Conservation (phyloP, 2,113 vertebrate genomes). For the Stegostoma tigrinum region DNA sequence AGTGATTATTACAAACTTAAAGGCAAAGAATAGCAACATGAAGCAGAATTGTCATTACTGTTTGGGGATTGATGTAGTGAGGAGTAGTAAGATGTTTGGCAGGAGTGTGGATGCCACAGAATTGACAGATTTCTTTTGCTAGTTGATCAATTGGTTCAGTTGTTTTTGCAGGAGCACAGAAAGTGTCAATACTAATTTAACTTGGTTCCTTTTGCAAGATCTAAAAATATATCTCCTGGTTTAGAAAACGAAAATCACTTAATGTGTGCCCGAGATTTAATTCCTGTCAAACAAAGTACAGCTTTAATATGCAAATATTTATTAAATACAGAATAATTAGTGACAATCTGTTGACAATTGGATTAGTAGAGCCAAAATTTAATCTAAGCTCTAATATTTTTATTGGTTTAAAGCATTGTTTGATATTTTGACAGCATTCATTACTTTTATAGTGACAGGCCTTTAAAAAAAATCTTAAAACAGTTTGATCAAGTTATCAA, state of each 20-base stretch:
- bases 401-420: background rate
- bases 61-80: background rate
- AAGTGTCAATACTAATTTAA: too few species aligned
- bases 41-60: background rate
- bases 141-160: background rate
- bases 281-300: constrained; percentile 1
- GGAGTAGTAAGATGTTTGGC: background rate
- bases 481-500: background rate
- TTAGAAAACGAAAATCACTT: background rate
- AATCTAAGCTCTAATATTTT: background rate
- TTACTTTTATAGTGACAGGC: background rate
- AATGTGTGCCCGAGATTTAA: background rate
- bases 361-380: constrained; percentile 5
- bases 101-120: too few species aligned
- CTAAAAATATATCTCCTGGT: background rate
- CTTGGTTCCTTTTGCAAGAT: background rate
- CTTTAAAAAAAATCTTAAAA: background rate
- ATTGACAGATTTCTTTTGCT: background rate
- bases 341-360: constrained; percentile 11
- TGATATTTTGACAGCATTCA: background rate
- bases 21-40: background rate
- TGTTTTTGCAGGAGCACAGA: too few species aligned
- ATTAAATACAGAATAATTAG: background rate
- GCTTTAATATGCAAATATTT: background rate
- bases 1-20: background rate